A percentile compares a stretch with the other conserved stretches of the same genome.
Evolutionary conservation across 2,113 vertebrate species (phyloP).

Genomic region (Notothenia coriiceps): DNA sequence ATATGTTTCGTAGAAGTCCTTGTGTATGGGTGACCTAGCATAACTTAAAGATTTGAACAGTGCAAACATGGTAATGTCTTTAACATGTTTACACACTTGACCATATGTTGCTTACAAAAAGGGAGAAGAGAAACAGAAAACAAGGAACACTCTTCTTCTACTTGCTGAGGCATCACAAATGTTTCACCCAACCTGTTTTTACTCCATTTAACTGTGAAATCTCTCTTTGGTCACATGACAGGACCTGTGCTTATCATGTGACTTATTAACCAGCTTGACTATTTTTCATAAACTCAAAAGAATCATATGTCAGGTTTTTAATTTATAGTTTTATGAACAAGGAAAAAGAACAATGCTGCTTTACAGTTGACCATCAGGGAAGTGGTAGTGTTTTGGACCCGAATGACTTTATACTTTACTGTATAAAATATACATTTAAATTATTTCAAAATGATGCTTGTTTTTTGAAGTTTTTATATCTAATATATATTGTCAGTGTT

Average conservation of each 20-base stretch:
- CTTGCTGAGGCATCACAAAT: conserved; percentile 59
- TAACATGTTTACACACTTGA: background rate
- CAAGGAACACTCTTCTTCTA: conserved; percentile 41
- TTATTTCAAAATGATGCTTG: too few species aligned
- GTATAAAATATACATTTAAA: too few species aligned
- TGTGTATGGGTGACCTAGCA: background rate
- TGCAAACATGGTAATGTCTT: background rate
- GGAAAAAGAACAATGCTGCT: background rate
- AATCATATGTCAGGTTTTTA: conserved; percentile 41
- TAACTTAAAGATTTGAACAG: background rate
- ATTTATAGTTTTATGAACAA: background rate
- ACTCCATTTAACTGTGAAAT: conserved; percentile 4
- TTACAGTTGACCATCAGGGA: background rate
- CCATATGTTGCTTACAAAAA: background rate
- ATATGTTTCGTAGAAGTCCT: background rate
- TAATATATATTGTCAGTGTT: too few species aligned
- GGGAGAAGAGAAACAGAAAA: conserved; percentile 60
- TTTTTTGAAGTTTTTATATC: too few species aligned
- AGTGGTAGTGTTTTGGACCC: background rate
- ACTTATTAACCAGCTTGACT: conserved; percentile 55
- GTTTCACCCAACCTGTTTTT: conserved; percentile 11
- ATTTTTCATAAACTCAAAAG: conserved; percentile 17
- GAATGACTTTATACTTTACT: background rate
- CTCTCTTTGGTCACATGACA: conserved; percentile 57
- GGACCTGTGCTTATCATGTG: conserved; percentile 50